Base-by-base conservation (phyloP, 2,888 invertebrate species). In the Chironomus riparius region DNA sequence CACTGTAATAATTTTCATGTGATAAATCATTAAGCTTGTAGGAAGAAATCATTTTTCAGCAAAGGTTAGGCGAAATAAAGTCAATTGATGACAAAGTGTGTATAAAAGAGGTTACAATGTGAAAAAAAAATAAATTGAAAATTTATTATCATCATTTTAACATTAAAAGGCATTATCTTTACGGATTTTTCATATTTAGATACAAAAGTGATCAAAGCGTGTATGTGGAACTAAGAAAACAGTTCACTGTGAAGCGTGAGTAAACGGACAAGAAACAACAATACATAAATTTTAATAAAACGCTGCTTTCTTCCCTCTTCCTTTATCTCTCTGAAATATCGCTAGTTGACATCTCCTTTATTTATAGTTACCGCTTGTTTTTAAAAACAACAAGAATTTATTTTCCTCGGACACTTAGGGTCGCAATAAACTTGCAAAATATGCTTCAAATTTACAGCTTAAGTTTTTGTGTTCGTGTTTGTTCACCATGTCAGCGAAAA, bases 1-100 rank as follows among this genome's bases (percentile, higher is more conserved):
- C 74, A 13, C 24, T 6, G 68, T 74, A 68, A 74, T 74, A 74
- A 74, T 74, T 74, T 74, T 56, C 47, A 18, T 47, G 74, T 74
- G 38, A 74, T 74, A 74, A 74, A 74, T 74, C 74, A 74, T 68
- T 65, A 65, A 13, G 56, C 13, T 65, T 10, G 24, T 56, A 18
- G 12, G 56, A 56, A 56, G 12, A 56, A 24, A 24, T 24, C 22
- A 65, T 21, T 65, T 24, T 24, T 24, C 21, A 65, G 4, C 21
- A 21, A 13, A 65, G 65, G 21, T 24, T 38, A 10, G 7, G 38
- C 10, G 21, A 65, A 24, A 24, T 24, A 18, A 65, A 65, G 65
- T 65, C 65, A 65, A 65, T 65, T 65, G 65, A 22, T 13, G 65
- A 10, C 21, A 65, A 15, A 68, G 68, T 28, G 5, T 13, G 18